phyloP scores from a whole-genome alignment of 2,113 vertebrate species.

The Chlorodrepanis virens region DNA sequence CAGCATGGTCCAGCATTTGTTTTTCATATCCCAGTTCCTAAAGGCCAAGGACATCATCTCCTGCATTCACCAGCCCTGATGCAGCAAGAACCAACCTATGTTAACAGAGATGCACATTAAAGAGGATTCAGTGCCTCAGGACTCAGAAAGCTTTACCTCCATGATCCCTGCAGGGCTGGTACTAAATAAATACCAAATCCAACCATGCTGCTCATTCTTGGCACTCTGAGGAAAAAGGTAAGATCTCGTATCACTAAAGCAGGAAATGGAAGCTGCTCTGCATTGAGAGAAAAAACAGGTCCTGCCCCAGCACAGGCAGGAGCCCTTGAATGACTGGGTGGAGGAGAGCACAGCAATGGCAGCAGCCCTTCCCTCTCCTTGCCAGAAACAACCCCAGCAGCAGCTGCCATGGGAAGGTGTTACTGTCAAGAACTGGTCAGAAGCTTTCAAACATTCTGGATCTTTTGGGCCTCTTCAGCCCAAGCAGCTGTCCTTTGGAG shows the following conservation, averaged over 20 bases:
- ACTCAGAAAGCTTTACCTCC: neutral
- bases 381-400: neutral
- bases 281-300: neutral
- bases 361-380: neutral
- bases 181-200: neutral
- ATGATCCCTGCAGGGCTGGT: neutral
- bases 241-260: accelerated
- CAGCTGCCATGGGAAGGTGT: neutral
- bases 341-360: neutral
- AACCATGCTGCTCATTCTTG: too few species aligned
- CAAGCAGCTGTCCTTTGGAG: neutral
- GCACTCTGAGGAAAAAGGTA: neutral
- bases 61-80: accelerated
- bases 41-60: accelerated
- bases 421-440: neutral
- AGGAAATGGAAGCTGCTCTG: neutral
- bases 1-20: neutral
- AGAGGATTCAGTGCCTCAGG: neutral
- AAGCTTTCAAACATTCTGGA: neutral
- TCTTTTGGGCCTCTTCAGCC: neutral
- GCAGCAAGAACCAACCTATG: neutral
- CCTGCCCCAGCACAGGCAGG: neutral
- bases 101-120: accelerated
- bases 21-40: neutral
- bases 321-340: neutral